phyloP scores from a whole-genome alignment of 2,113 vertebrate species.

The Dermatemys mawii region DNA sequence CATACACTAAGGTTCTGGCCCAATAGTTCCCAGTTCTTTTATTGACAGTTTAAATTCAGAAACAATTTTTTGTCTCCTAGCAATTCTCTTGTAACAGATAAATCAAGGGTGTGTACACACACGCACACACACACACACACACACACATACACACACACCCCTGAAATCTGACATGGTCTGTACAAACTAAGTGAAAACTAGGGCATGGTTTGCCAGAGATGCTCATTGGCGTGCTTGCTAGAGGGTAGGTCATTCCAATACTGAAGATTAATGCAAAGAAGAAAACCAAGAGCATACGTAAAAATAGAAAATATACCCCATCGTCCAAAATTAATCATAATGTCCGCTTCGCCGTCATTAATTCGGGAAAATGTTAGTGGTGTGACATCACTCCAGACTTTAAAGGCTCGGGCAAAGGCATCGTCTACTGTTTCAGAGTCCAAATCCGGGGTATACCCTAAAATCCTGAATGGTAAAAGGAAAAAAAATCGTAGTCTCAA shows the following conservation, averaged over 20 bases:
- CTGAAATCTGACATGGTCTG: constrained; percentile 1
- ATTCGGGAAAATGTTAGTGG: constrained; percentile 89
- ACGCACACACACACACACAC: neutral
- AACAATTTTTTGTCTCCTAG: constrained; percentile 12
- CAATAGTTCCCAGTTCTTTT: constrained; percentile 27
- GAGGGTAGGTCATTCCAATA: neutral
- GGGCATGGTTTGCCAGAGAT: constrained; percentile 33
- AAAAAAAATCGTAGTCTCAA: neutral
- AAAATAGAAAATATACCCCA: constrained; percentile 85
- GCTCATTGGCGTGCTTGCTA: neutral
- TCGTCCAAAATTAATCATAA: constrained; percentile 99
- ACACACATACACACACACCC: neutral
- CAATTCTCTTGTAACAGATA: constrained; percentile 4
- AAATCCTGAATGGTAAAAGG: constrained; percentile 82
- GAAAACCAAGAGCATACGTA: neutral
- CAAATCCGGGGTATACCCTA: constrained; percentile 91
- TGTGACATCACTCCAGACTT: constrained; percentile 96
- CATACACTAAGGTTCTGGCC: neutral
- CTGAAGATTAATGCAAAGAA: constrained; percentile 38
- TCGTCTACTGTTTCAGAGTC: constrained; percentile 94
- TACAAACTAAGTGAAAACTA: constrained; percentile 28
- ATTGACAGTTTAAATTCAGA: constrained; percentile 24
- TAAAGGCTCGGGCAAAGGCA: constrained; percentile 94
- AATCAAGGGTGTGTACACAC: constrained; percentile 11
- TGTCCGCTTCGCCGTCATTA: constrained; percentile 95